A percentile compares a stretch with the other conserved stretches of the same genome.
phyloP scores from a whole-genome alignment of 2,888 invertebrate species.

The Eupsilia transversa region DNA sequence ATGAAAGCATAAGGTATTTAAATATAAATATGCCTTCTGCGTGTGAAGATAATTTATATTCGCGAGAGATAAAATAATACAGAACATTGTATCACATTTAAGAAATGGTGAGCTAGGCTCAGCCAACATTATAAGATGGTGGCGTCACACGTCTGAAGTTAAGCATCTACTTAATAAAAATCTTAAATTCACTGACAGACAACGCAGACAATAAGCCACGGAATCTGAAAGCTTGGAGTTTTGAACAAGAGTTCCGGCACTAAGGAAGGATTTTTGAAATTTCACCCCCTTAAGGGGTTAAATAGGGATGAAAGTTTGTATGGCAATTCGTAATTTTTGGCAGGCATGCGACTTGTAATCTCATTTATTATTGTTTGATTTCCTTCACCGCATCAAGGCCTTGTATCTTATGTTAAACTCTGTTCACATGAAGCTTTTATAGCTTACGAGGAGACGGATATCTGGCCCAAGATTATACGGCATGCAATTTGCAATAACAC shows the following conservation, averaged over 20 bases:
- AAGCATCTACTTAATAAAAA: too few relatives aligned
- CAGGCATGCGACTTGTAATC: too few relatives aligned
- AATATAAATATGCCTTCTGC: background rate
- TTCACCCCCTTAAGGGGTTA: too few relatives aligned
- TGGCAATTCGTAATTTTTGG: too few relatives aligned
- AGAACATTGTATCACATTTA: background rate
- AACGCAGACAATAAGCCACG: too few relatives aligned
- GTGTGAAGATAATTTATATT: background rate
- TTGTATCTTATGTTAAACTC: background rate
- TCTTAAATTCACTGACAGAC: too few relatives aligned
- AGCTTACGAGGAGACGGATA: background rate
- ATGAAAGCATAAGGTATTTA: background rate
- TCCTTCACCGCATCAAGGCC: background rate
- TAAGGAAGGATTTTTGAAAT: too few relatives aligned
- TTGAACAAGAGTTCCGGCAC: too few relatives aligned
- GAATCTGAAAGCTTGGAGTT: too few relatives aligned
- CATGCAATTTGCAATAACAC: slow-evolving; percentile 34
- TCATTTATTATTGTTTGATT: background rate
- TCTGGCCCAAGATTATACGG: slow-evolving; percentile 1
- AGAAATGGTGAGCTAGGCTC: background rate
- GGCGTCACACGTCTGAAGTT: background rate
- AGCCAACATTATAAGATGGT: background rate
- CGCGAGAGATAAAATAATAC: background rate
- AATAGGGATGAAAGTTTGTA: too few relatives aligned
- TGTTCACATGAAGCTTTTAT: background rate